Conservation (phyloP, 2,888 invertebrate genomes). For the Platycnemis pennipes region DNA sequence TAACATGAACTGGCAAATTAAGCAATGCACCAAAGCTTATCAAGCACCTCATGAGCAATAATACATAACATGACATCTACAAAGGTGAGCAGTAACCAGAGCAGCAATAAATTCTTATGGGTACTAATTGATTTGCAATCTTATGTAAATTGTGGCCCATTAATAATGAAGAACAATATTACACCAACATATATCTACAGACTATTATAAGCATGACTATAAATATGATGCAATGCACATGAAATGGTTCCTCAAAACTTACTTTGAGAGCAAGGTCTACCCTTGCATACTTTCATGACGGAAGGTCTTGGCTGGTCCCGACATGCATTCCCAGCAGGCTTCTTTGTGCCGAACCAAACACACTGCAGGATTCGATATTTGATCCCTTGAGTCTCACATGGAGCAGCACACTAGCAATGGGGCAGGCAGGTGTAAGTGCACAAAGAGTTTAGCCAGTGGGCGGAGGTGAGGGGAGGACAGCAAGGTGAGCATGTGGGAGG, state of each 20-base stretch:
- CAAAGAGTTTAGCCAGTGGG: slow-evolving; percentile 28
- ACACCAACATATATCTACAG: neutral
- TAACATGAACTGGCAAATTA: neutral
- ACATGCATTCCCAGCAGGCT: slow-evolving; percentile 93
- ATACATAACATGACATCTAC: neutral
- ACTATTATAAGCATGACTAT: neutral
- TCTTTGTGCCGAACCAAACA: slow-evolving; percentile 93
- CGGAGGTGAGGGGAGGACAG: neutral
- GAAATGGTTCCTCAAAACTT: slow-evolving; percentile 76
- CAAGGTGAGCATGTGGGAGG: neutral
- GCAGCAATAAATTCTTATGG: neutral
- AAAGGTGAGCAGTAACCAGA: neutral
- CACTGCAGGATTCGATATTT: slow-evolving; percentile 95
- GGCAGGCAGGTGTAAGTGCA: slow-evolving; percentile 53
- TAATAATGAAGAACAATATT: slow-evolving; percentile 45
- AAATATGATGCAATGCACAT: neutral
- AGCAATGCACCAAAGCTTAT: neutral
- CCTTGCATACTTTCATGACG: slow-evolving; percentile 89
- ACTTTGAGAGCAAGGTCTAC: slow-evolving; percentile 84
- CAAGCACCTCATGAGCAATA: neutral
- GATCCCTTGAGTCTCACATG: slow-evolving; percentile 90
- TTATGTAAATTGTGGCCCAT: slow-evolving; percentile 54
- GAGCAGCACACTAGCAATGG: slow-evolving; percentile 87
- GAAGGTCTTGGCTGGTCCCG: slow-evolving; percentile 87
- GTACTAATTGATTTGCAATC: neutral